These are phyloP conservation scores for Hirtodrosophila duncani DNA, from an alignment of 2,888 invertebrate species.

Conservation along the genomic window DNA sequence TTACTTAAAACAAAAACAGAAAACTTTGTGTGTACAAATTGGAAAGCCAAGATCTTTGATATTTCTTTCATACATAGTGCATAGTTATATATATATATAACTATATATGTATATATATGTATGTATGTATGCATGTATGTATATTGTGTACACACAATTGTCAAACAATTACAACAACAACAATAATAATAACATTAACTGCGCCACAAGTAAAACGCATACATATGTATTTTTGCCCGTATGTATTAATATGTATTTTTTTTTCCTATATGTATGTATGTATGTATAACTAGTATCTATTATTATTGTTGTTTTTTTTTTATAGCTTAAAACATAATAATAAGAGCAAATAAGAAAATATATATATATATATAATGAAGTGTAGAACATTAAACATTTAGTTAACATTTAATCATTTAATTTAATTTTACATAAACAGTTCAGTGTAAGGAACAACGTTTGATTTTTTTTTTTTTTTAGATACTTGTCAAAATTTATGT, in stretches of 20 bases:
- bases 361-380: slow-evolving; percentile 14
- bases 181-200: slow-evolving; percentile 26
- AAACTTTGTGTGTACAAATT: slow-evolving; percentile 64
- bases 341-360: slow-evolving; percentile 16
- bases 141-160: no score
- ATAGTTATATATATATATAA: no score
- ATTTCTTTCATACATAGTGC: slow-evolving; percentile 4
- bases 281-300: slow-evolving; percentile 31
- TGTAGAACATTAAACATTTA: no score
- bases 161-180: slow-evolving; percentile 10
- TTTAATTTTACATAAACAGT: no score
- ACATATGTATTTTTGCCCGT: slow-evolving; percentile 3
- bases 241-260: no score
- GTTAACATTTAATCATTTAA: no score
- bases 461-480: no score
- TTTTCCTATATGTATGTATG: slow-evolving; percentile 9
- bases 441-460: no score
- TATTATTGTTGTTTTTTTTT: slow-evolving; percentile 31
- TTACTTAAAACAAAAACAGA: slow-evolving; percentile 69
- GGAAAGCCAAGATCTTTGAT: slow-evolving; percentile 13
- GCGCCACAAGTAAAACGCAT: slow-evolving; percentile 25
- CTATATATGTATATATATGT: background rate
- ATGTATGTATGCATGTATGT: no score
- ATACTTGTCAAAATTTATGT: no score
- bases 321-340: slow-evolving; percentile 34